Evolutionary conservation across 2,113 vertebrate genomes (phyloP), one percentile per base, ranked within the genome.

Genomic region (Notothenia coriiceps): DNA sequence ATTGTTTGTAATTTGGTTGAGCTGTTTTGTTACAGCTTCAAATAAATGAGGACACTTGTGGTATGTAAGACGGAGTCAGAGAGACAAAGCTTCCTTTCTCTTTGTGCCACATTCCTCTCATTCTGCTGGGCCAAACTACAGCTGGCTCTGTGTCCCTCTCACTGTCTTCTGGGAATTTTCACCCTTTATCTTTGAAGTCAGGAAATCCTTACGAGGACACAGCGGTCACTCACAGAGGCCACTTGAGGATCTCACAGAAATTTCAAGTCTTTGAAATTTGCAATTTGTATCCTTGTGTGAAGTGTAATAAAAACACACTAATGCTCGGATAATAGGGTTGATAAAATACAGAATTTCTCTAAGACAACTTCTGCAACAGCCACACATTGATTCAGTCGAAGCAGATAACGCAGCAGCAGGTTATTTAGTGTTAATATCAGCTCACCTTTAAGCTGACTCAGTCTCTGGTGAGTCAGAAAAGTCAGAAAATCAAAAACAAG

Each of bases 81-180:
- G 63, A 64, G 49, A 89, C 74, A 90, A 88, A 62, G 88, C 63
- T 2, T 70, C 55, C 65, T 79, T 84, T 90, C 66, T 88, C 52
- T 6, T 0, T 62, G 56, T 3, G 65, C 59, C 64, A 72, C 87
- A 92, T 90, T 86, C 90, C 79, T 88, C 22, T 68, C 79, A 50
- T 82, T 82, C 87, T 77, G 67, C 35, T 15, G 79, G 62, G 61
- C 33, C 1, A 46, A 13, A 0, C 64, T 25, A 72, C 73, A 52
- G 70, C 66, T 60, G 72, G 2, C 64, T 57, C 74, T 33, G 56
- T 33, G 62, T 80, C 64, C 8, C n/a, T 47, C 15, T 52, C 33
- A 0, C 6, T 35, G 50, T 33, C 62, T 74, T 74, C 70, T 76
- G 77, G 82, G 81, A 79, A 70, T 43, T 43, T 14, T 15, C 18